Evolutionary conservation across 1,140 invertebrate genomes (phyloP).

Genomic region (Mamestra configurata): DNA sequence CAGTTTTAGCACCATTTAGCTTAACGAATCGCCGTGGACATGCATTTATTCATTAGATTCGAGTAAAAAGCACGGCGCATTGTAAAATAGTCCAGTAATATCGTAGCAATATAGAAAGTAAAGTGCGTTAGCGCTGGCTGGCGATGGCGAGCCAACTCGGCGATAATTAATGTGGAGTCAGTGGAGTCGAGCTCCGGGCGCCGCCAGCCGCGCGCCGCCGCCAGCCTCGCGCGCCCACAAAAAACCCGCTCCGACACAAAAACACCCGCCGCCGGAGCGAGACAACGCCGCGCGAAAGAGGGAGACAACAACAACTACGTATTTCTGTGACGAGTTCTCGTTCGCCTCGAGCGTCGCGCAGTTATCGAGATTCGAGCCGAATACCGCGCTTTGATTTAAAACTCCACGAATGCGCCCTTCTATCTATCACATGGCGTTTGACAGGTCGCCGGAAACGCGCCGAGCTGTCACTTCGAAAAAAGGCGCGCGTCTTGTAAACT

Average conservation of each 20-base stretch:
- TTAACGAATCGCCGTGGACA: conserved; percentile 26
- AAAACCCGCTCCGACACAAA: conserved; percentile 87
- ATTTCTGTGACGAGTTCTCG: conserved; percentile 85
- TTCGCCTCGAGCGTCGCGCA: conserved; percentile 81
- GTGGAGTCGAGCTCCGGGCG: conserved; percentile 77
- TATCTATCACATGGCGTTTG: conserved; percentile 88
- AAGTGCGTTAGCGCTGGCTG: conserved; percentile 74
- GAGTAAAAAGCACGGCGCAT: conserved; percentile 47
- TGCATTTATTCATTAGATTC: conserved; percentile 41
- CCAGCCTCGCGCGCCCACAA: conserved; percentile 82
- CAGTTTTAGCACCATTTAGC: conserved; percentile 27
- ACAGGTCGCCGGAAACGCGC: conserved; percentile 84
- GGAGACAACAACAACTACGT: conserved; percentile 72
- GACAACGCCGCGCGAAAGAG: conserved; percentile 70
- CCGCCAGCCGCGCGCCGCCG: conserved; percentile 78
- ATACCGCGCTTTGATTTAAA: conserved; percentile 86
- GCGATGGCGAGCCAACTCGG: conserved; percentile 76
- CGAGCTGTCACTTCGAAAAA: conserved; percentile 85
- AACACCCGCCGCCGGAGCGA: conserved; percentile 81
- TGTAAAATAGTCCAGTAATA: conserved; percentile 53
- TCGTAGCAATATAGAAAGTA: conserved; percentile 82
- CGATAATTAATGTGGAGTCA: conserved; percentile 86
- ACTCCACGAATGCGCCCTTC: conserved; percentile 85
- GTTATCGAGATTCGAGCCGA: conserved; percentile 77
- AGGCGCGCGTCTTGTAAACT: conserved; percentile 72